These are phyloP conservation scores for Malacoctenus gilli DNA, from an alignment of 2,797 vertebrate genomes.

Conservation along the genomic window DNA sequence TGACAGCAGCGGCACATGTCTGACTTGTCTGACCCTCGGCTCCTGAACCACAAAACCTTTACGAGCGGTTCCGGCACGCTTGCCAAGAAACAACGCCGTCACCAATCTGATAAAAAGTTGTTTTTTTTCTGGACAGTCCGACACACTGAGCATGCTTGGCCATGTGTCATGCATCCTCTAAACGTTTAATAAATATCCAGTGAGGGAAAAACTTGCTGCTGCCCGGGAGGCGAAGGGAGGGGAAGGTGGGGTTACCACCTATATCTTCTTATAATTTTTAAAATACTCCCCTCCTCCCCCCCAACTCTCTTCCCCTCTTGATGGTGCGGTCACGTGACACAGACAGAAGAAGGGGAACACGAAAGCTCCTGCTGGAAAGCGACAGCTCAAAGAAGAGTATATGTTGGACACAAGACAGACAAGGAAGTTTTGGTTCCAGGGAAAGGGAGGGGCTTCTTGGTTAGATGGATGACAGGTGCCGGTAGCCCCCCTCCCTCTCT, in stretches of 20 bases:
- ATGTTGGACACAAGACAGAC: conserved; percentile 75
- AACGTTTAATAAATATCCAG: conserved; percentile 26
- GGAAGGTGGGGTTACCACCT: too few species aligned
- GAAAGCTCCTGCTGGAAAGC: conserved; percentile 69
- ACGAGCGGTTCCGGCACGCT: too few species aligned
- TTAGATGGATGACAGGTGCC: conserved; percentile 23
- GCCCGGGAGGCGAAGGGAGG: too few species aligned
- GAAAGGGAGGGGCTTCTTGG: neutral
- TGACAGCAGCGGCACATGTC: too few species aligned
- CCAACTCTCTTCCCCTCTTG: conserved; percentile 26
- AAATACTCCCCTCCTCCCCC: conserved; percentile 12
- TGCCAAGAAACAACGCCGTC: too few species aligned
- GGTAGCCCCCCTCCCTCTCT: neutral
- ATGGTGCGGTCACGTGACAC: conserved; percentile 72
- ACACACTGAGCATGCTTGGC: conserved; percentile 1
- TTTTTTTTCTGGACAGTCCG: too few species aligned
- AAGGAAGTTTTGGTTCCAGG: conserved; percentile 32
- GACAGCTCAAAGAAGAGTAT: conserved; percentile 68
- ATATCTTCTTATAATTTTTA: too few species aligned
- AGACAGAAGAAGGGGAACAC: conserved; percentile 70
- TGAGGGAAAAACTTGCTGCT: too few species aligned
- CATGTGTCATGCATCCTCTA: conserved; percentile 35
- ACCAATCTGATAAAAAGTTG: neutral
- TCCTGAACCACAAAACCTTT: too few species aligned
- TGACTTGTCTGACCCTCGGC: too few species aligned